These are phyloP conservation scores for Phaenicophaeus curvirostris DNA, from an alignment of 2,797 vertebrate species.

Conservation along the genomic window DNA sequence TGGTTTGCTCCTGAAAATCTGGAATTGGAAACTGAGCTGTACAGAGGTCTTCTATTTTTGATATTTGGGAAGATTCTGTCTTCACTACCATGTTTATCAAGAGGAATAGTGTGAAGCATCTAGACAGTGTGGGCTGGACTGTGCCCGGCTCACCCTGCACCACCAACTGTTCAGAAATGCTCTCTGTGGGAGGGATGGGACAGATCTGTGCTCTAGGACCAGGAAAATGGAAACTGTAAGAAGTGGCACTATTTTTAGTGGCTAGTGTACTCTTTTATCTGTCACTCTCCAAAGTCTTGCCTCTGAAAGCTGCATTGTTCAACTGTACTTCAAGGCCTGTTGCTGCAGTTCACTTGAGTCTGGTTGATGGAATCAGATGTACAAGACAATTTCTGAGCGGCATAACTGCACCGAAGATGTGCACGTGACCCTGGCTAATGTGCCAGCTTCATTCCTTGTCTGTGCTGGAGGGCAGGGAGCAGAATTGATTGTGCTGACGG, in stretches of 20 bases:
- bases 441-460: neutral
- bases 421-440: neutral
- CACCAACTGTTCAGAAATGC: neutral
- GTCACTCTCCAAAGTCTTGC: neutral
- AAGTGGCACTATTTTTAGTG: neutral
- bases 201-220: neutral
- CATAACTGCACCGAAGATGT: neutral
- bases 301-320: neutral
- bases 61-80: neutral
- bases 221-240: neutral
- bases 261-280: neutral
- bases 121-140: rapidly evolving
- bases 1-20: neutral
- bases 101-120: neutral
- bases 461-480: neutral
- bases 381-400: neutral
- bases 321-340: neutral
- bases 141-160: neutral
- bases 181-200: neutral
- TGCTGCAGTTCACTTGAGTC: neutral
- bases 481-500: neutral
- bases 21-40: neutral
- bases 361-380: neutral
- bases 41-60: neutral
- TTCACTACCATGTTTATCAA: neutral